phyloP scores from a whole-genome alignment of 2,113 vertebrate species.

The Brachypteracias leptosomus region DNA sequence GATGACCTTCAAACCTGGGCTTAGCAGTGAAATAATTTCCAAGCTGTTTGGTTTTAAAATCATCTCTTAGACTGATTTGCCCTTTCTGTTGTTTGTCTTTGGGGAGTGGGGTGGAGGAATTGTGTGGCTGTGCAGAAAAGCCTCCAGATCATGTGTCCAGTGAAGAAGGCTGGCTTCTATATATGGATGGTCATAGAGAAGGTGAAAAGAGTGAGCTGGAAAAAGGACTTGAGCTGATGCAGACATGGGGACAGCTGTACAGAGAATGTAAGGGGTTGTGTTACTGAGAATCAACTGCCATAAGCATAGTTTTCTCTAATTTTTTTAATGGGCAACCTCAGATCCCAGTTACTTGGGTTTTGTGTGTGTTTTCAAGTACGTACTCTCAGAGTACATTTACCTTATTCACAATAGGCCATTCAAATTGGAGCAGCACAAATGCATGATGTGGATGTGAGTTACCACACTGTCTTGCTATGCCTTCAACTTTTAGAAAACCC shows the following conservation, averaged over 20 bases:
- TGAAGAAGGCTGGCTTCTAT: not conserved
- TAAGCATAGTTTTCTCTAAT: not conserved
- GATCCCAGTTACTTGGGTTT: not conserved
- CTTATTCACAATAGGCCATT: not conserved
- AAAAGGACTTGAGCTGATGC: not conserved
- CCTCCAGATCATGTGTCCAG: fast-evolving
- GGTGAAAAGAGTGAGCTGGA: not conserved
- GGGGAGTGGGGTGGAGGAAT: not conserved
- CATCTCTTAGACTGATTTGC: not conserved
- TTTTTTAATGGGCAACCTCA: not conserved
- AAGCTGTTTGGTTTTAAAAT: not conserved
- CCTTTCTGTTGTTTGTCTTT: not conserved
- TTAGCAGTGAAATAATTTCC: not conserved
- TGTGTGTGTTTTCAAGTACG: not conserved
- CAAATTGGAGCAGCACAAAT: not conserved
- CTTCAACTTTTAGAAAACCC: not conserved
- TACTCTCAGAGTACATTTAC: not conserved
- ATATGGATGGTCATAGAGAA: not conserved
- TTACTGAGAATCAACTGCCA: not conserved
- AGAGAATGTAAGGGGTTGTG: not conserved
- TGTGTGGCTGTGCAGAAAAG: not conserved
- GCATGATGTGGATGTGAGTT: not conserved
- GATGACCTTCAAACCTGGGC: not conserved
- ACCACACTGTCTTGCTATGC: not conserved
- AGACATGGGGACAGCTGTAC: not conserved